Base-by-base conservation (phyloP, 2,113 vertebrate species). In the Ascaphus truei region DNA sequence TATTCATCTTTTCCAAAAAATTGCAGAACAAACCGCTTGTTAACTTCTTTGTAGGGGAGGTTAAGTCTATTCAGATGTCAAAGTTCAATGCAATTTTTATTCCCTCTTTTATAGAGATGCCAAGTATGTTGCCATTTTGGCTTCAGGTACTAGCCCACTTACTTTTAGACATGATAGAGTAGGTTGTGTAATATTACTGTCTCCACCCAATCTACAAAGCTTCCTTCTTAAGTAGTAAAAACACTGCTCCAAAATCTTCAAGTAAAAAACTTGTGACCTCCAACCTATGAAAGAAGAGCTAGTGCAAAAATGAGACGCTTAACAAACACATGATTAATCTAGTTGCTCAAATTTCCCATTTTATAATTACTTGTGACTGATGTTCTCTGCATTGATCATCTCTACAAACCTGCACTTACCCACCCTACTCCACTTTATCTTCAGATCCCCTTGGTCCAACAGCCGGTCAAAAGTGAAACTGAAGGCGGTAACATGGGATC, bases 391-490 rank as follows among this genome's bases (percentile, higher is more conserved):
- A 51, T 69, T 69, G 45, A 69, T 58, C 66, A 39, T 69, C 55
- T 69, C 55, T 69, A 37, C 41, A 59, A 69, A 69, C 52, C 66
- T 69, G 66, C 55, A 69, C 56, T 69, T 69, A 69, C 56, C 66
- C 56, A 66, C 47, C 66, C 51, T 69, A 60, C 55, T 69, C 56
- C 66, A 60, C 66, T 69, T 51, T 69, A 60, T 69, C 66, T 69
- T 69, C 66, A 69, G 66, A 69, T 69, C 56, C 66, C 66, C 66
- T 60, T 60, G 66, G 66, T 69, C 66, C 56, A 69, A 69, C 66
- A 39, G 56, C 66, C 56, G 45, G 43, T 69, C 66, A 60, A 51
- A 69, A 33, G 56, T 69, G 66, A 69, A 69, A 69, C 56, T 60
- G 66, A 69, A 69, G 66, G 56, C 66, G 66, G 66, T 68, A 59